These are phyloP conservation scores for Chloroceryle amazona DNA, from an alignment of 2,797 vertebrate species.

Conservation along the genomic window DNA sequence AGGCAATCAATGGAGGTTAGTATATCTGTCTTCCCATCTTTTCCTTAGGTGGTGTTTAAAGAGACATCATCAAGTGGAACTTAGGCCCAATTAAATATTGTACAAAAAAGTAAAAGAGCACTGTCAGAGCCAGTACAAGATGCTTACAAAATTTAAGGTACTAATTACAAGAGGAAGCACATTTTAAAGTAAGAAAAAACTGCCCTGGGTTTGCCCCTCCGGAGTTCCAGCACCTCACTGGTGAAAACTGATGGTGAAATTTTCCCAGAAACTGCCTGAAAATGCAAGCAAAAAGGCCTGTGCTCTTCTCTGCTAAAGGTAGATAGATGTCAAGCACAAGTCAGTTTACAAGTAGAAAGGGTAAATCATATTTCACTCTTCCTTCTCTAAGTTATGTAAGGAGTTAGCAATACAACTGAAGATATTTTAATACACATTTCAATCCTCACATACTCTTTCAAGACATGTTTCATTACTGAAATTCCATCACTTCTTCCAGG, in stretches of 20 bases:
- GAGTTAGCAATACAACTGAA: not conserved
- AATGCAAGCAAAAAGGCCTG: not conserved
- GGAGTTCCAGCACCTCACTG: fast-evolving
- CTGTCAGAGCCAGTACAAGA: fast-evolving
- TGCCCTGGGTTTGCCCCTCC: not conserved
- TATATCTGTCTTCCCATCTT: conserved; percentile 46
- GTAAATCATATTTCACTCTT: not conserved
- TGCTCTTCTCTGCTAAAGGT: not conserved
- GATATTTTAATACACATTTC: not conserved
- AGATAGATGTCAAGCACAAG: not conserved
- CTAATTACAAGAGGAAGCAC: not conserved
- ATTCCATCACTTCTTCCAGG: not conserved
- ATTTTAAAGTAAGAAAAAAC: not conserved
- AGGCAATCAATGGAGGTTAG: conserved; percentile 56
- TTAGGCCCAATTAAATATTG: not conserved
- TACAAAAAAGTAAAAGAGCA: not conserved
- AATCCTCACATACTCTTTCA: not conserved
- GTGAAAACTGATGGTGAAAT: not conserved
- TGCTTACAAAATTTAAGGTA: not conserved
- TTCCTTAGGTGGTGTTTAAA: not conserved
- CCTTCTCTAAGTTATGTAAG: not conserved
- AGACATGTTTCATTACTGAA: not conserved
- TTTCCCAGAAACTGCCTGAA: not conserved
- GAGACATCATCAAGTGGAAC: not conserved
- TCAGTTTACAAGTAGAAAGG: not conserved